Conservation (phyloP, 2,113 vertebrate genomes). For the Pelmatolapia mariae region DNA sequence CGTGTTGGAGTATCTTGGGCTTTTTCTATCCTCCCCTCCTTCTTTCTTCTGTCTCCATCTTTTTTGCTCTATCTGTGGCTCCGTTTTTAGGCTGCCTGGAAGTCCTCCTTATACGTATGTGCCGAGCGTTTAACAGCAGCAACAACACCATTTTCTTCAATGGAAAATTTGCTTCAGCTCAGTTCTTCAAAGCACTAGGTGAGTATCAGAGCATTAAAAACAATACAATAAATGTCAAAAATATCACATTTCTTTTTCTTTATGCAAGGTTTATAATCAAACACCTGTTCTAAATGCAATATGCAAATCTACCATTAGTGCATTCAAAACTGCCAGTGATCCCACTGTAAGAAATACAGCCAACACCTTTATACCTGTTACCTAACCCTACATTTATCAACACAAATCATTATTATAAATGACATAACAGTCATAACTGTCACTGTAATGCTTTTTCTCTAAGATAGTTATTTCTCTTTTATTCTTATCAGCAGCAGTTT, state of each 20-base stretch:
- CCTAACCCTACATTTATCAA: background rate
- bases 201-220: slow-evolving; percentile 39
- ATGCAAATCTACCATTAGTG: background rate
- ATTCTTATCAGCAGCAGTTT: background rate
- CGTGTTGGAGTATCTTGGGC: slow-evolving; percentile 47
- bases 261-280: background rate
- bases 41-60: slow-evolving; percentile 4
- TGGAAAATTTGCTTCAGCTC: slow-evolving; percentile 80
- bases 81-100: slow-evolving; percentile 81
- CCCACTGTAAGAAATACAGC: background rate
- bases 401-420: background rate
- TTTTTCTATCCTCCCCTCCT: background rate
- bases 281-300: background rate
- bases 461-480: background rate
- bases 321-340: background rate
- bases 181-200: slow-evolving; percentile 88
- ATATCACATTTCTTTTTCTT: background rate
- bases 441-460: background rate
- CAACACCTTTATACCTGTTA: background rate
- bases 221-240: background rate
- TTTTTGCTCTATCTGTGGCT: slow-evolving; percentile 42
- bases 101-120: slow-evolving; percentile 87
- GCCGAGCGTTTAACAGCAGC: slow-evolving; percentile 81
- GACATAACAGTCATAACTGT: background rate
- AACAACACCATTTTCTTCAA: slow-evolving; percentile 87